Evolutionary conservation across 2,113 vertebrate species (phyloP), one percentile per base, ranked within the genome.

Genomic region (Balaenoptera acutorostrata): DNA sequence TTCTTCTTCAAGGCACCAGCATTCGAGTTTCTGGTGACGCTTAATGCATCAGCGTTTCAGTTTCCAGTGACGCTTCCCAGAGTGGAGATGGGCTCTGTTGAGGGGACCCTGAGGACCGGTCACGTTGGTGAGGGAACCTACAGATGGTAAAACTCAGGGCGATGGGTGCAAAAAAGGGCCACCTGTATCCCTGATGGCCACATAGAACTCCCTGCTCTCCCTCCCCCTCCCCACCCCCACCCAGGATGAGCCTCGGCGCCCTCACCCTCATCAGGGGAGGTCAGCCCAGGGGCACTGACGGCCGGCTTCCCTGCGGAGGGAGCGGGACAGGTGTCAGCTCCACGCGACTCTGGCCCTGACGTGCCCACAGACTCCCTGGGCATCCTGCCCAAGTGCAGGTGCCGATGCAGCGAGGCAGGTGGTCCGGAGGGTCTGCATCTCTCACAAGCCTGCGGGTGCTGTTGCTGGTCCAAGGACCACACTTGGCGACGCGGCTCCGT

Each of bases 91-190:
- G n/a, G 41, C 59, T 52, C 0, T 17, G 7, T 0, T 14, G 39
- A 31, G 31, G 68, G 25, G 55, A 72, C 23, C 20, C 20, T 14
- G 12, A 44, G 69, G 33, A 31, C 55, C 12, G 21, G 52, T 55
- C 25, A 2, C 14, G 2, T 1, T 11, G 55, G 52, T 72, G 57
- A 18, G 86, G 74, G 81, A 80, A 46, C 63, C 94, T 71, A 59
- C 93, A 36, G n/a, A 81, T 18, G 87, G 23, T 85, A 82, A 81
- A 93, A 95, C 68, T 18, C 59, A 82, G 83, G 88, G 55, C 7
- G 87, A 69, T 13, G 15, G 71, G 36, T 10, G 39, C 2, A 74
- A 84, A 49, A 41, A 41, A 6, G 36, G 0, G 77, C 49, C 17
- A 59, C 66, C 49, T 17, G 21, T 7, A 27, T 27, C n/a, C 14